Evolutionary conservation across 2,113 vertebrate genomes (phyloP).

Genomic region (Campylomormyrus tamandua): DNA sequence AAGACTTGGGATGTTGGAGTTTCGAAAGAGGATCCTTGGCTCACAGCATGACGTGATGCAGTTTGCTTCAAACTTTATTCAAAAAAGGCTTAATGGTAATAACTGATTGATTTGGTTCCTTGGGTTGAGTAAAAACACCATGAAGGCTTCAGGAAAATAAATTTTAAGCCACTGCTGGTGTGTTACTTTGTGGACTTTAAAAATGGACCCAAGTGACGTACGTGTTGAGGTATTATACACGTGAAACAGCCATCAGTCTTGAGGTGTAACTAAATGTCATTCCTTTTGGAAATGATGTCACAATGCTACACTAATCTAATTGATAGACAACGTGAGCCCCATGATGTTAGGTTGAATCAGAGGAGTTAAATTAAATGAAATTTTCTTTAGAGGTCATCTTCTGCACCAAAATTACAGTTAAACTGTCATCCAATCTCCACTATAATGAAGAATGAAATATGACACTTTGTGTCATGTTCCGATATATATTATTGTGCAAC

Average conservation of each 20-base stretch:
- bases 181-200: background rate
- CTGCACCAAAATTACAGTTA: background rate
- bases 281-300: background rate
- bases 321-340: background rate
- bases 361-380: background rate
- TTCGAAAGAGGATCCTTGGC: no score
- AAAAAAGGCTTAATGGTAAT: background rate
- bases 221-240: background rate
- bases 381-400: background rate
- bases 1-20: background rate
- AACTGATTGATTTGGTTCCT: background rate
- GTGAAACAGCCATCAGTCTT: background rate
- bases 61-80: background rate
- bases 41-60: background rate
- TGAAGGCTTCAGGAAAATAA: background rate
- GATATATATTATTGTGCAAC: background rate
- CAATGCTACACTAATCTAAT: background rate
- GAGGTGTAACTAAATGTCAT: background rate
- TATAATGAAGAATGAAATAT: background rate
- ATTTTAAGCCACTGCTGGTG: background rate
- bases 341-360: conserved; percentile 9
- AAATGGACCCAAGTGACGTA: background rate
- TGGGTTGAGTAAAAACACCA: background rate
- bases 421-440: background rate
- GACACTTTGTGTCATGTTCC: background rate